Evolutionary conservation across 2,113 vertebrate species (phyloP).

Genomic region (Polypterus senegalus): DNA sequence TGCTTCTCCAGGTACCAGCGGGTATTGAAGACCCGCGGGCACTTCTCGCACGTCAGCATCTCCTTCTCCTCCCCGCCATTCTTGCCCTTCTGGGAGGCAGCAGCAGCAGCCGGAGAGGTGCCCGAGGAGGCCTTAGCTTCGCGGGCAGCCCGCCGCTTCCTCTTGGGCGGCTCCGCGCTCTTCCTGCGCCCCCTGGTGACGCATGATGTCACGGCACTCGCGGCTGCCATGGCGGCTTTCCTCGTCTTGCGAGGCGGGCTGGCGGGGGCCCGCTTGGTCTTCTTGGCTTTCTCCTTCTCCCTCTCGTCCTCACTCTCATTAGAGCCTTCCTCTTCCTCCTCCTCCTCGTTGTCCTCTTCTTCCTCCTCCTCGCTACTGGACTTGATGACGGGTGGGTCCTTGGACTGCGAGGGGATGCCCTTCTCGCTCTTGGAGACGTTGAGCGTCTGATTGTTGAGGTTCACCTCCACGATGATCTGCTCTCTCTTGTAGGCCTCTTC

Average conservation of each 20-base stretch:
- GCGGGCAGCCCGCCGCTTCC: conserved; percentile 61
- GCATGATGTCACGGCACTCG: conserved; percentile 44
- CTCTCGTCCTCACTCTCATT: conserved; percentile 46
- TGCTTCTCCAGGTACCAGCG: conserved; percentile 99
- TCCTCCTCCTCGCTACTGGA: conserved; percentile 75
- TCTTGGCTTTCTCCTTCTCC: conserved; percentile 53
- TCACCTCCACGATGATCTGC: conserved; percentile 98
- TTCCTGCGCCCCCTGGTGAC: conserved; percentile 72
- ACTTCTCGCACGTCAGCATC: conserved; percentile 92
- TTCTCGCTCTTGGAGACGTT: conserved; percentile 94
- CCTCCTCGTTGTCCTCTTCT: conserved; percentile 50
- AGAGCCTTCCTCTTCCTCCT: conserved; percentile 37
- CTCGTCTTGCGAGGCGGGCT: conserved; percentile 53
- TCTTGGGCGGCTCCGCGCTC: conserved; percentile 58
- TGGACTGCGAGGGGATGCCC: conserved; percentile 65
- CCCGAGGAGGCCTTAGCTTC: conserved; percentile 44
- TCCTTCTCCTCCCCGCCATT: conserved; percentile 71
- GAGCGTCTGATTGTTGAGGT: conserved; percentile 97
- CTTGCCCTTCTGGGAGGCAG: conserved; percentile 50
- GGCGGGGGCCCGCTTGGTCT: conserved; percentile 12
- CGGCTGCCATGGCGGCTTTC: conserved; percentile 40
- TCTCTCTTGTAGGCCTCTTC: conserved; percentile 85
- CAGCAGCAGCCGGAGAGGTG: conserved; percentile 19
- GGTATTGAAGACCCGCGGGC: conserved; percentile 92
- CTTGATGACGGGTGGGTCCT: conserved; percentile 59